These are phyloP conservation scores for Microplitis demolitor DNA, from an alignment of 1,140 invertebrate genomes.

Conservation along the genomic window DNA sequence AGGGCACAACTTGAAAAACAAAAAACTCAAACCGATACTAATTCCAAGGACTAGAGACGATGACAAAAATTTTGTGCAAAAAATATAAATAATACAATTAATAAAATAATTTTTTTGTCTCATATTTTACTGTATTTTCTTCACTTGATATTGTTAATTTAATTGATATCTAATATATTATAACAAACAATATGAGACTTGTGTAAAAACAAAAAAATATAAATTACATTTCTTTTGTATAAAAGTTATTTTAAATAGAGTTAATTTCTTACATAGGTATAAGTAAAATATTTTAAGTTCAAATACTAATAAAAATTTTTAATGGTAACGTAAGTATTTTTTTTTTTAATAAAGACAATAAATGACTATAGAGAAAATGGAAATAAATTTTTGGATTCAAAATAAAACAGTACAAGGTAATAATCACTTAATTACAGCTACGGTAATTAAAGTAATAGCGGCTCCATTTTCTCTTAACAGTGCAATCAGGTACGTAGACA, in stretches of 20 bases:
- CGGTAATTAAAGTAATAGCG: too few relatives aligned
- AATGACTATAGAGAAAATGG: not conserved
- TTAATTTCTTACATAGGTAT: conserved; percentile 25
- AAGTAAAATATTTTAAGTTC: not conserved
- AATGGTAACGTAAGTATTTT: too few relatives aligned
- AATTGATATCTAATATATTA: conserved; percentile 5
- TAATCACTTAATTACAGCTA: not conserved
- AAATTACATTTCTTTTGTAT: conserved; percentile 31
- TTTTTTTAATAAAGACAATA: too few relatives aligned
- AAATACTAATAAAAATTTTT: not conserved
- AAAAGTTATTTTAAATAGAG: conserved; percentile 28
- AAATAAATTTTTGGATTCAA: conserved; percentile 20
- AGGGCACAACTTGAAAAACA: conserved; percentile 58
- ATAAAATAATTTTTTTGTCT: not conserved
- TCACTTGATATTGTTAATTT: conserved; percentile 15
- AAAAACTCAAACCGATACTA: conserved; percentile 39
- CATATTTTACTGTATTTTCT: conserved; percentile 9
- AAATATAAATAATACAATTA: not conserved
- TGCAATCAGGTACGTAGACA: conserved; percentile 41
- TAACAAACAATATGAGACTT: not conserved
- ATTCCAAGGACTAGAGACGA: conserved; percentile 9
- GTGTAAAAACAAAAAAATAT: conserved; percentile 9
- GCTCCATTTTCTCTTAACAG: conserved; percentile 18
- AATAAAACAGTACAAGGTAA: conserved; percentile 9
- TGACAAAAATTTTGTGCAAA: not conserved